phyloP scores from a whole-genome alignment of 2,888 invertebrate genomes.

The Esperia sulphurella region DNA sequence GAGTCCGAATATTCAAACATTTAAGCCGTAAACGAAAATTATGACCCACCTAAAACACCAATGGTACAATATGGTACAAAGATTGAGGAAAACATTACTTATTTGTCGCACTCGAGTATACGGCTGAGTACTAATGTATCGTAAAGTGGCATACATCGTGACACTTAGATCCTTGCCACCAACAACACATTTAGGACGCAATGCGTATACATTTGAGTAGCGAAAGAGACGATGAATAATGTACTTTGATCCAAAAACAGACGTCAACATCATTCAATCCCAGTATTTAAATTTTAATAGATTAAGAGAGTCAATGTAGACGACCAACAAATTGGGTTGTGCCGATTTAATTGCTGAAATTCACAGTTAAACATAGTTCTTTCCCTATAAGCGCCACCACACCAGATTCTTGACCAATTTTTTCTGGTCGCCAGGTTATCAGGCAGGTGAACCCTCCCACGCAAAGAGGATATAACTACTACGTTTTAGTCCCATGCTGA shows the following conservation, averaged over 20 bases:
- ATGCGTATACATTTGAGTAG: background rate
- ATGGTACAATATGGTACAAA: background rate
- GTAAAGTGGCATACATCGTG: slow-evolving; percentile 26
- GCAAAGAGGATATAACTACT: too few relatives aligned
- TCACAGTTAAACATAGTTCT: too few relatives aligned
- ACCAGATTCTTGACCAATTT: too few relatives aligned
- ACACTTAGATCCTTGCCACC: slow-evolving; percentile 11
- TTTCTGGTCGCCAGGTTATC: too few relatives aligned
- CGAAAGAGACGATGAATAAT: slow-evolving; percentile 6
- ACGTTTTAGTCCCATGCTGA: too few relatives aligned
- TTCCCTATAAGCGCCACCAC: too few relatives aligned
- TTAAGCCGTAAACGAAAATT: background rate
- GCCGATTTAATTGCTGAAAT: too few relatives aligned
- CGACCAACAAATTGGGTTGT: too few relatives aligned
- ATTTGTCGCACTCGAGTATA: slow-evolving; percentile 24
- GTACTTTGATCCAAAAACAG: background rate
- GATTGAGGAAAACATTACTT: slow-evolving; percentile 1
- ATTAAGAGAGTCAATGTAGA: background rate
- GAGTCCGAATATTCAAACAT: too few relatives aligned
- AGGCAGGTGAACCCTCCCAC: too few relatives aligned
- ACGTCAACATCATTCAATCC: background rate
- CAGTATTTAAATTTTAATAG: background rate
- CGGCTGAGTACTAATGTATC: slow-evolving; percentile 25
- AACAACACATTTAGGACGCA: slow-evolving; percentile 10
- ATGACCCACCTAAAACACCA: background rate